A percentile compares a stretch with the other conserved stretches of the same genome.
Conservation (phyloP, 35 echinoderm and acorn worm species). For the Apostichopus californicus region DNA sequence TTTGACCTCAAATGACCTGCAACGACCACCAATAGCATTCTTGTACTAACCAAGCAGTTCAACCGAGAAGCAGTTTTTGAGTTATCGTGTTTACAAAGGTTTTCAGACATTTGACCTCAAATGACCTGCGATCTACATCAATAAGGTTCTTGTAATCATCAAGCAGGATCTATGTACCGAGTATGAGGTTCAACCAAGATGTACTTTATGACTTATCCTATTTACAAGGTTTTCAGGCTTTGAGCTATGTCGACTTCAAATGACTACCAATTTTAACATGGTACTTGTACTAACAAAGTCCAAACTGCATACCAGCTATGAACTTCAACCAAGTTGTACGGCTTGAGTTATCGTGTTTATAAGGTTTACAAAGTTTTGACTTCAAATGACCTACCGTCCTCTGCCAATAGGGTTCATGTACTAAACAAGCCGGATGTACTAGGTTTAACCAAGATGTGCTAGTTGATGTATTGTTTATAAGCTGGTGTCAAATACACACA, state of each 20-base stretch:
- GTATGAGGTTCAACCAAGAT: not conserved
- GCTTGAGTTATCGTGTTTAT: no score
- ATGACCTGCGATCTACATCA: no score
- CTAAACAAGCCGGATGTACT: not conserved
- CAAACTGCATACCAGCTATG: not conserved
- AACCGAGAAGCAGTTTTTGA: no score
- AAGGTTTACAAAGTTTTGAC: not conserved
- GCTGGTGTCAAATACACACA: not conserved
- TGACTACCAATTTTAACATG: not conserved
- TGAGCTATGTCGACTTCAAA: not conserved
- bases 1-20: not conserved
- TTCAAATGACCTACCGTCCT: not conserved
- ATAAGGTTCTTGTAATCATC: not conserved
- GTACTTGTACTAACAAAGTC: not conserved
- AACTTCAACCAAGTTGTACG: not conserved
- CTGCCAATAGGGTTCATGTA: not conserved
- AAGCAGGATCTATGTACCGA: not conserved
- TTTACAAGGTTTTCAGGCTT: not conserved
- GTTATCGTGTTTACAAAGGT: no score
- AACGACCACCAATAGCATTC: not conserved
- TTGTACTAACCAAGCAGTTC: no score
- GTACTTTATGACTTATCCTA: not conserved
- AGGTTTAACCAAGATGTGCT: no score
- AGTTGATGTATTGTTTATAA: not conserved
- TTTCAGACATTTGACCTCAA: no score